Base-by-base conservation (phyloP, 2,888 invertebrate species). In the Venustoraphidia nigricollis region DNA sequence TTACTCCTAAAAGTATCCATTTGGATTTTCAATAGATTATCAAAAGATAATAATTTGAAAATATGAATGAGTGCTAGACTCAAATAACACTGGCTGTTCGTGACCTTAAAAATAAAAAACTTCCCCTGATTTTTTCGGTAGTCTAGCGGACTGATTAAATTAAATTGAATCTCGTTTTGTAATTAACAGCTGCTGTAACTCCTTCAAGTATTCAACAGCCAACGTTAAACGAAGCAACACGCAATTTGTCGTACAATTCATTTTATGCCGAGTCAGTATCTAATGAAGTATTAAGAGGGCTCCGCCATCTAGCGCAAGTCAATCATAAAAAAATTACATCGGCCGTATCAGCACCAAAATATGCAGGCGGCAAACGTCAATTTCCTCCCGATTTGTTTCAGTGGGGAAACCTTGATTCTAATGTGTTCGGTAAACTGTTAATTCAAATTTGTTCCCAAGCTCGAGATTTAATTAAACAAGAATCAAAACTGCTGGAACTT, bases 251-350 rank as follows among this genome's bases (percentile, higher is more conserved):
- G 0, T 52, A 60, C 36, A 74, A 76, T 54, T 65, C 71, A 17
- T 75, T 77, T 55, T 73, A 73, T 55, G 69, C 70, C 57, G 61
- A 66, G 27, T 72, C 72, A 1, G 66, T 72, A 44, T 67, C 74
- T 2, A 76, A 76, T 58, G 76, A 77, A 60, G 66, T 78, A 62
- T 57, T 77, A 34, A 70, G 70, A 50, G 72, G 71, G 5, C 59
- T 75, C 37, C 59, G 70, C 14, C 74, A 71, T 56, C 71, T 76
- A 57, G 71, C 70, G 52, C 62, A 55, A 45, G 46, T 52, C 5
- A 60, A 59, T 37, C 54, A 54, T 36, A 48, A 50, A 9, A 56
- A 53, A 45, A 51, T 27, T 27, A 27, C 27, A 27, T 51, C 41
- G 49, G 51, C n/a, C 45, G 52, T 5, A 50, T 46, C 2, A 48